Conservation (phyloP, 2,113 vertebrate genomes). For the Plecotus auritus region DNA sequence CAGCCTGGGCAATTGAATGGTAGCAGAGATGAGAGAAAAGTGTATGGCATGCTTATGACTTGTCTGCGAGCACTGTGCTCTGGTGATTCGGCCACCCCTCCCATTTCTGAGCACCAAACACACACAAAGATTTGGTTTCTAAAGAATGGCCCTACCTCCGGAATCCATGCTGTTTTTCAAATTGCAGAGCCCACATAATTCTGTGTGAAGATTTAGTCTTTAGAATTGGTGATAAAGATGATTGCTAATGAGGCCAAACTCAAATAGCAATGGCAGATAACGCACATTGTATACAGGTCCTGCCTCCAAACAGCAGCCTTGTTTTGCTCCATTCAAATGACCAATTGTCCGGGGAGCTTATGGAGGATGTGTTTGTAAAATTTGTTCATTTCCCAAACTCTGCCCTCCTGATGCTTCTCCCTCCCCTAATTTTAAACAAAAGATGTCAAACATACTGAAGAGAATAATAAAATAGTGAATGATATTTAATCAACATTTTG, state of each 20-base stretch:
- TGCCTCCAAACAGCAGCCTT: neutral
- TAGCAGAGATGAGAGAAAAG: neutral
- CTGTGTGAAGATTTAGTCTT: neutral
- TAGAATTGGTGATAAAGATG: neutral
- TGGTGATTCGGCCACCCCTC: neutral
- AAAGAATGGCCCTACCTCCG: neutral
- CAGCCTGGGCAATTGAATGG: neutral
- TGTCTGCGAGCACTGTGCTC: accelerated
- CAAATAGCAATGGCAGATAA: neutral
- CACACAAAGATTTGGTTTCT: neutral
- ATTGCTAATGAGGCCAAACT: neutral
- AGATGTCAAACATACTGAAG: neutral
- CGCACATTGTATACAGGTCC: neutral
- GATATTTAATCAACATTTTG: neutral
- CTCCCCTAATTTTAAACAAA: neutral
- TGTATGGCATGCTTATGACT: accelerated
- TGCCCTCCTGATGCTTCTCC: neutral
- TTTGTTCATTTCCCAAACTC: neutral
- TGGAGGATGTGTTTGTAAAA: accelerated
- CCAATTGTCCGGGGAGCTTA: neutral
- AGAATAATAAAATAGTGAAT: neutral
- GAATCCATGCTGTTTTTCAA: neutral
- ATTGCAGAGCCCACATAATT: neutral
- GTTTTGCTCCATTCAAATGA: neutral
- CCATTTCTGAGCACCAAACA: neutral